phyloP scores from a whole-genome alignment of 2,888 invertebrate genomes.

The Idaea straminata region DNA sequence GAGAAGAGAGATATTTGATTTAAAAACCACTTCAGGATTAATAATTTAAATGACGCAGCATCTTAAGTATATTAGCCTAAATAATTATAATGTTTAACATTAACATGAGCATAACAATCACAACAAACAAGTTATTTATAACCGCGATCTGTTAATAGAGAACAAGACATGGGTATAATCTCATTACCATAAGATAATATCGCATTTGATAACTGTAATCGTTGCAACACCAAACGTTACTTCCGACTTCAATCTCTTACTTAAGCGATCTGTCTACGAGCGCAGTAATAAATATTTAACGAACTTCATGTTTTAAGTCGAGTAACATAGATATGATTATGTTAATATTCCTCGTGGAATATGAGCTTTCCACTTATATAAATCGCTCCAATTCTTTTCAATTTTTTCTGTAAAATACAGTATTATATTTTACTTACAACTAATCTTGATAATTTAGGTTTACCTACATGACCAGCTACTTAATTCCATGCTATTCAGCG shows the following conservation, averaged over 20 bases:
- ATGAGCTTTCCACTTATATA: too few relatives aligned
- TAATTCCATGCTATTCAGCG: too few relatives aligned
- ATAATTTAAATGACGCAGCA: too few relatives aligned
- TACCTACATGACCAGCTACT: too few relatives aligned
- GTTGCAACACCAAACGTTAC: slow-evolving; percentile 55
- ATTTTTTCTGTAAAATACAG: too few relatives aligned
- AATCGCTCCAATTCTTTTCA: too few relatives aligned
- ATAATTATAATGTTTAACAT: neutral
- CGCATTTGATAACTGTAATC: slow-evolving; percentile 62
- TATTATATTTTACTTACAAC: too few relatives aligned
- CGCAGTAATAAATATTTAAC: neutral
- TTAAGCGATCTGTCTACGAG: neutral
- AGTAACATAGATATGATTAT: neutral
- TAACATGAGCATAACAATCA: slow-evolving; percentile 11
- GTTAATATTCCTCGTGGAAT: too few relatives aligned
- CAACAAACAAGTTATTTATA: slow-evolving; percentile 29
- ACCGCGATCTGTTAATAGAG: slow-evolving; percentile 28
- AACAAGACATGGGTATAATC: slow-evolving; percentile 44
- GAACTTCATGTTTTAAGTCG: neutral
- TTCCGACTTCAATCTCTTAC: neutral
- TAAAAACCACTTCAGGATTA: too few relatives aligned
- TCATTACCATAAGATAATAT: slow-evolving; percentile 60
- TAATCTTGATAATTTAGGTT: too few relatives aligned
- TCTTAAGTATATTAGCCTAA: too few relatives aligned
- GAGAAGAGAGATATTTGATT: too few relatives aligned